phyloP scores from a whole-genome alignment of 2,888 invertebrate species.

The Ethmia dodecea region DNA sequence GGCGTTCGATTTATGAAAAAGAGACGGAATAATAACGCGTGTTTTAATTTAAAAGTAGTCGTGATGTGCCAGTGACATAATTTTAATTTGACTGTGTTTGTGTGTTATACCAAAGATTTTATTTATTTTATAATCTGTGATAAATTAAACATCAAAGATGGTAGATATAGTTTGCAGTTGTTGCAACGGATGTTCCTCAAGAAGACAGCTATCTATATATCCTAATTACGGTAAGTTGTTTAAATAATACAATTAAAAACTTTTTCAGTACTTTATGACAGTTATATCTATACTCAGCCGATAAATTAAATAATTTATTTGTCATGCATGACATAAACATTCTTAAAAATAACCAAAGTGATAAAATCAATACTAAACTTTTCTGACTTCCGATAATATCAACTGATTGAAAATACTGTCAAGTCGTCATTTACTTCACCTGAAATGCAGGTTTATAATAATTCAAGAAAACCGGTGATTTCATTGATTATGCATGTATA shows the following conservation, averaged over 20 bases:
- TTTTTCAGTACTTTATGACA: too few species aligned
- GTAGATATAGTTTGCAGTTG: constrained; percentile 41
- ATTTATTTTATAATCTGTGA: constrained; percentile 44
- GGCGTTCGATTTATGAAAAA: constrained; percentile 3
- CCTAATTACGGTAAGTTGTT: constrained; percentile 43
- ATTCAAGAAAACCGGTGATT: too few species aligned
- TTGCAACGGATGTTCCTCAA: constrained; percentile 48
- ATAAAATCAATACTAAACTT: too few species aligned
- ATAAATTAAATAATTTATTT: too few species aligned
- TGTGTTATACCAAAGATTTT: constrained; percentile 30
- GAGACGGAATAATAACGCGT: constrained; percentile 19
- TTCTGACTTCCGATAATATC: too few species aligned
- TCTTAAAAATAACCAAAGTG: too few species aligned
- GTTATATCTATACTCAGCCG: too few species aligned
- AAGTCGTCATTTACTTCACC: too few species aligned
- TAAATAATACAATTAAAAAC: background rate
- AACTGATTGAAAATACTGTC: too few species aligned
- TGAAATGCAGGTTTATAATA: too few species aligned
- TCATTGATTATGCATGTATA: too few species aligned
- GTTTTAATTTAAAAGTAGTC: constrained; percentile 15
- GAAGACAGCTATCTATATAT: constrained; percentile 31
- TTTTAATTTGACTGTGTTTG: constrained; percentile 22
- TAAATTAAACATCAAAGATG: constrained; percentile 46
- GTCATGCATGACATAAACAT: too few species aligned
- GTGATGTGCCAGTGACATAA: constrained; percentile 41